Base-by-base conservation (phyloP, 2,113 vertebrate genomes). In the Trinectes maculatus region DNA sequence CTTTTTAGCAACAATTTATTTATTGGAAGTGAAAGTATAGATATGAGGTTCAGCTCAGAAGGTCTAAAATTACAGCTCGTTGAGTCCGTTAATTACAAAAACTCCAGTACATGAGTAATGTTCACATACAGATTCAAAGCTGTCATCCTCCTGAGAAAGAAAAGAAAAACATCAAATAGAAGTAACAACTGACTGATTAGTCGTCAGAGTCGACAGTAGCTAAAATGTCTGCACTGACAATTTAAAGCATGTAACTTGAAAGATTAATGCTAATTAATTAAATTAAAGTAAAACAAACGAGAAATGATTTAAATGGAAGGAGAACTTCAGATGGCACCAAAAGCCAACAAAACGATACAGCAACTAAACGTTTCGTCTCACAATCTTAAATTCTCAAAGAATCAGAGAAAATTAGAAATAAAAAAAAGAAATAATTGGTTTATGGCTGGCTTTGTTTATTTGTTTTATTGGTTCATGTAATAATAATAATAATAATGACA, bases 11-110 rank as follows among this genome's bases (percentile, higher is more conserved):
- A 46, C 21, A 33, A 6, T 49, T 64, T 21, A 26, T 18, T 49
- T 56, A 13, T n/a, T 11, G 21, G 44, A 63, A 49, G 59, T 36
- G 34, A 49, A 64, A 56, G 34, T 33, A 12, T 6, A 4, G 26
- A 6, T 25, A 37, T 74, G 1, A 37, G 13, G 22, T 13, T 33
- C 9, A 15, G 54, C 12, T 59, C 28, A 48, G 29, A 26, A 22
- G 37, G 21, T 60, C 5, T 4, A n/a, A 49, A 33, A 40, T 57
- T 48, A 3, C 48, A 40, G 55, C 33, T 26, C 1, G 12, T 13
- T 44, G 40, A 66, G 31, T 46, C 54, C 36, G 28, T 34, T 53
- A 31, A 59, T 59, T 29, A 40, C 31, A 51, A 24, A 49, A 65
- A 51, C 37, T 13, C 4, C 0, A 8, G 13, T 15, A 15, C n/a